Percentiles rank a stretch among this genome's conserved stretches.
Conservation (phyloP, 2,888 invertebrate genomes). For the Schizaphis graminum region DNA sequence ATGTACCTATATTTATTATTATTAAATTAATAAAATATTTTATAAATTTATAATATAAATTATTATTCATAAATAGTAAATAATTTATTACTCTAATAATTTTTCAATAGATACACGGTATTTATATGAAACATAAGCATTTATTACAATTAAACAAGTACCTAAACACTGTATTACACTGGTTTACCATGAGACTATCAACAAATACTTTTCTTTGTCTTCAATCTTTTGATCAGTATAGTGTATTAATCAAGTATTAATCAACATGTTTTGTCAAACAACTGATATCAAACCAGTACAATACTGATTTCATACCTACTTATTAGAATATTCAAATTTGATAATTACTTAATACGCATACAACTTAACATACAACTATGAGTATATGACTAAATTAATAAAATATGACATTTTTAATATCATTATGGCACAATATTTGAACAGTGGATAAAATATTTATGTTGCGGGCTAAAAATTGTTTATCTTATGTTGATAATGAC, state of each 20-base stretch:
- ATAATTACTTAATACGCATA: neutral
- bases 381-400: constrained; percentile 22
- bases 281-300: too few relatives aligned
- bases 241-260: neutral
- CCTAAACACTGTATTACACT: neutral
- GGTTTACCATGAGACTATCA: neutral
- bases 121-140: too few relatives aligned
- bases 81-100: too few relatives aligned
- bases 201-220: neutral
- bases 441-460: neutral
- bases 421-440: neutral
- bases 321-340: neutral
- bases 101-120: too few relatives aligned
- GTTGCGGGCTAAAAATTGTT: neutral
- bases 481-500: constrained; percentile 16
- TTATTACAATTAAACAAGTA: neutral
- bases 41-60: too few relatives aligned
- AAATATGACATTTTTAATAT: neutral
- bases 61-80: too few relatives aligned
- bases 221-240: neutral
- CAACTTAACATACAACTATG: neutral
- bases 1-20: too few relatives aligned
- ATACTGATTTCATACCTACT: neutral
- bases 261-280: neutral
- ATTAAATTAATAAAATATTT: too few relatives aligned